Base-by-base conservation (phyloP, 2,797 vertebrate species). In the Chloroceryle amazona region DNA sequence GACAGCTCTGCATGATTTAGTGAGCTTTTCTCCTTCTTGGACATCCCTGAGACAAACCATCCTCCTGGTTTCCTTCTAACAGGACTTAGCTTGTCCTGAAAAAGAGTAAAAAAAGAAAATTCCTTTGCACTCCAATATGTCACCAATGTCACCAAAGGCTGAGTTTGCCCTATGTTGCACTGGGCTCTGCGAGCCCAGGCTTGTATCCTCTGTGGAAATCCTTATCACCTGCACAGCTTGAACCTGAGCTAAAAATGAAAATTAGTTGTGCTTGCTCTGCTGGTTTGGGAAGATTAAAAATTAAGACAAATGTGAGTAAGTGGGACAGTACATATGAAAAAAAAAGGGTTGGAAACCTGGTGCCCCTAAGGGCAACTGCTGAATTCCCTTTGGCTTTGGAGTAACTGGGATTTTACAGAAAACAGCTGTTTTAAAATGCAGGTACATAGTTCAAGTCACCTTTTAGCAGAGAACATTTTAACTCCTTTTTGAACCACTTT, bases 281-380 rank as follows among this genome's bases (percentile, higher is more conserved):
- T 81, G 33, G 20, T 55, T 85, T 91, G 37, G 18, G 29, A 63
- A 82, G n/a, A 37, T 46, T 21, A 70, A 82, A 79, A 91, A 70
- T 44, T 41, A 80, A 67, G 42, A 62, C 55, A 78, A 85, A 92
- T n/a, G 19, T 41, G 28, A 60, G 31, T 20, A 88, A 83, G 49
- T 76, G 46, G 26, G 51, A 31, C 26, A 75, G 29, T 44, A 14
- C 42, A 7, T 35, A 42, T 33, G 2, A 21, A 37, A n/a, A 51
- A 41, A 54, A 51, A 61, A 60, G 4, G 1, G 20, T 57, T 62
- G 31, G 25, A 79, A 93, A 78, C 7, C 13, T 79, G 31, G 0
- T 1, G 58, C 16, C 31, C 51, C 19, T 72, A 13, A 47, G 20
- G 42, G 15, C 37, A 85, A 62, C 57, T 42, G 23, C 39, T 81